Base-by-base conservation (phyloP, 2,113 vertebrate species). In the Scortum barcoo region DNA sequence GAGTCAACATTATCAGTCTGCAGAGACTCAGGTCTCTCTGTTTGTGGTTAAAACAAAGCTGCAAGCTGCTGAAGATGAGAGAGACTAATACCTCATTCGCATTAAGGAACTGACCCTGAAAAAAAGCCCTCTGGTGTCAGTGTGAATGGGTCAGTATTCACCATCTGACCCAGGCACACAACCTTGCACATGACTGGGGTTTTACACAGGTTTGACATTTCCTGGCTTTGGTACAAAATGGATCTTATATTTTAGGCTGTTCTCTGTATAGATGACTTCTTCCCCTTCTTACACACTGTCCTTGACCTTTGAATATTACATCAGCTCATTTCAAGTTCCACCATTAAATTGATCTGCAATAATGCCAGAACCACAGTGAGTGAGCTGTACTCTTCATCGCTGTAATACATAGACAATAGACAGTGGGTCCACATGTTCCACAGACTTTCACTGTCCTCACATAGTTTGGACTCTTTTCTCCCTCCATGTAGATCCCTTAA, bases 21-120 rank as follows among this genome's bases (percentile, higher is more conserved):
- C 62, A 74, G 60, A 78, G 19, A 84, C 62, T 67, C 20, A 6
- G 1, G 30, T 65, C 33, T 50, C 28, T 26, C 20, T 78, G 75
- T 86, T 84, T 77, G 78, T 77, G 63, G 80, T 86, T 44, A 28
- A 91, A 89, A 84, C 83, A 86, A 78, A 83, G 83, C 74, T 70
- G 51, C 40, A 26, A 42, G 76, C 66, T 65, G 75, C 17, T 76
- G 33, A 50, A 57, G 58, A 74, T 50, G 58, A 78, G 36, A 67
- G 12, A 17, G 50, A 42, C 56, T 56, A 13, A 26, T 1, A 66
- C 38, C 54, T 78, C 62, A 68, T 54, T 74, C 69, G 65, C 53
- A 36, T 58, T 36, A 40, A 76, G 42, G 50, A 36, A 28, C 3
- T 56, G 62, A 63, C 40, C 69, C 28, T 5, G 4, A 42, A 68